Evolutionary conservation across 2,888 invertebrate species (phyloP).

Genomic region (Scaptomyza caliginosa): DNA sequence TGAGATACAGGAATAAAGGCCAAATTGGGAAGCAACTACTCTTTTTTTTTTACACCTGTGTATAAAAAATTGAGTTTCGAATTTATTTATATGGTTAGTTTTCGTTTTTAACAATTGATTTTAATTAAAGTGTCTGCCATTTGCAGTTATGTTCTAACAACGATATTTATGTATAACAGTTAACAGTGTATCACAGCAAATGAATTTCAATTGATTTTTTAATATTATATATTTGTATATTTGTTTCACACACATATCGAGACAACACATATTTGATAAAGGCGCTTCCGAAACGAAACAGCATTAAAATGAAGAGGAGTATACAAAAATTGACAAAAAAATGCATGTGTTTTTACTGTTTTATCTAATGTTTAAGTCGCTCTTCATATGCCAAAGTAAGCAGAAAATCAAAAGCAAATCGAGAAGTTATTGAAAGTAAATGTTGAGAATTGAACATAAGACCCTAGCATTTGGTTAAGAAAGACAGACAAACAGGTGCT

Average conservation of each 20-base stretch:
- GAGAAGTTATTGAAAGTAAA: no score
- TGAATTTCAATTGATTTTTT: conserved; percentile 27
- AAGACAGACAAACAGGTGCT: conserved; percentile 62
- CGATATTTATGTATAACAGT: conserved; percentile 29
- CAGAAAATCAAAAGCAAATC: conserved; percentile 15
- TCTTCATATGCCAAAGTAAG: conserved; percentile 36
- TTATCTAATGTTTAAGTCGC: conserved; percentile 53
- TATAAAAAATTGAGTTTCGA: neutral
- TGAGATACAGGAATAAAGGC: conserved; percentile 4
- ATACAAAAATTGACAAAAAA: conserved; percentile 10
- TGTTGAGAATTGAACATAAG: no score
- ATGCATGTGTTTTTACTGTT: conserved; percentile 46
- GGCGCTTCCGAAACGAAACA: conserved; percentile 44
- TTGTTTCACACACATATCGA: conserved; percentile 67
- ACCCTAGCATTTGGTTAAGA: conserved; percentile 34
- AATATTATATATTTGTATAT: conserved; percentile 27
- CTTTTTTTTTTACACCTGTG: neutral
- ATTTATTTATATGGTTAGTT: conserved; percentile 13
- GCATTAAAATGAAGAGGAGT: conserved; percentile 21
- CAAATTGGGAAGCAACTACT: neutral
- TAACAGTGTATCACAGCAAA: conserved; percentile 56
- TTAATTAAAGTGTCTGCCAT: conserved; percentile 38
- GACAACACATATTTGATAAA: conserved; percentile 68
- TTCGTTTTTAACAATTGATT: conserved; percentile 23
- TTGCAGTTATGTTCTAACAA: conserved; percentile 39